A percentile compares a stretch with the other conserved stretches of the same genome.
Evolutionary conservation across 2,888 invertebrate genomes (phyloP).

Genomic region (Drosophila macrothrix): DNA sequence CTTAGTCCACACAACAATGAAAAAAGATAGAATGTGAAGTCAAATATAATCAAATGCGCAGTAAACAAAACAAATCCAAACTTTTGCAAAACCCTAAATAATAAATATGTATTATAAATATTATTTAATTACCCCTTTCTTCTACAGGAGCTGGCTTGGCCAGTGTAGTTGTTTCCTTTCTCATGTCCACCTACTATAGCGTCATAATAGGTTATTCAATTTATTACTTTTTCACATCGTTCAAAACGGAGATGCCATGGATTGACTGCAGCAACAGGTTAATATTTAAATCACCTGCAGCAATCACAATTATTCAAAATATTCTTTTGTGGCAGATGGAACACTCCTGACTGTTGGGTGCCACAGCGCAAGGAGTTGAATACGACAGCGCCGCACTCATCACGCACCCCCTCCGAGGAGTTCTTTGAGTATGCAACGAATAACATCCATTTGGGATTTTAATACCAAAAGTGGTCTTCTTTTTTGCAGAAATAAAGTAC

Average conservation of each 20-base stretch:
- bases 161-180: constrained; percentile 96
- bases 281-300: neutral
- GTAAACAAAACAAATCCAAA: neutral
- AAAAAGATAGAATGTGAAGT: neutral
- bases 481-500: constrained; percentile 90
- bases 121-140: neutral
- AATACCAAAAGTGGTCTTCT: neutral
- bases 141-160: constrained; percentile 95
- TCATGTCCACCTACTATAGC: constrained; percentile 98
- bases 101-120: neutral
- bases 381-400: constrained; percentile 89
- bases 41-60: neutral
- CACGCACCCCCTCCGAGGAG: constrained; percentile 95
- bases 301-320: neutral
- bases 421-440: constrained; percentile 92
- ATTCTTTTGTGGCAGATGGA: constrained; percentile 86
- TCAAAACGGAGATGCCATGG: constrained; percentile 95
- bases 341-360: constrained; percentile 93
- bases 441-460: no score
- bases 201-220: constrained; percentile 97
- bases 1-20: neutral
- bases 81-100: neutral
- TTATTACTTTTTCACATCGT: constrained; percentile 96
- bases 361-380: constrained; percentile 87
- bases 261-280: constrained; percentile 92